A percentile compares a stretch with the other conserved stretches of the same genome.
phyloP scores from a whole-genome alignment of 35 echinoderm and acorn worm genomes.

The Antedon bifida region DNA sequence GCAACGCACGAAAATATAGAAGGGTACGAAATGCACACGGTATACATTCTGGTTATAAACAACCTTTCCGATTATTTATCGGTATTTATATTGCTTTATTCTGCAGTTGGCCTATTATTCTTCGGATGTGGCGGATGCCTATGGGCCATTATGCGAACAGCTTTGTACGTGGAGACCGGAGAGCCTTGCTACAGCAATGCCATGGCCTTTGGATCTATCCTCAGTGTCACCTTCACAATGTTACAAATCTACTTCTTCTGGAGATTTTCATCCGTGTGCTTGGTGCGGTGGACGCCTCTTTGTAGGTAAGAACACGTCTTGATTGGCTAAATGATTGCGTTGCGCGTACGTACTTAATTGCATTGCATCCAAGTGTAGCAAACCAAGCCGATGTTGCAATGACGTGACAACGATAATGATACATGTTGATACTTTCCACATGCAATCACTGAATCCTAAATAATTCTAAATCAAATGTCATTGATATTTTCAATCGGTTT shows the following conservation, averaged over 20 bases:
- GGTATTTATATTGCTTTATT: too few relatives aligned
- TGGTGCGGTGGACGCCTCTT: conserved; percentile 64
- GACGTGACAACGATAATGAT: too few relatives aligned
- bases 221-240: conserved; percentile 90
- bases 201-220: conserved; percentile 68
- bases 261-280: conserved; percentile 68
- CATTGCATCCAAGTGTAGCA: too few relatives aligned
- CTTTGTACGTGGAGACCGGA: conserved; percentile 65
- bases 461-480: too few relatives aligned
- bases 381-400: neutral
- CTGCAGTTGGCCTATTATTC: conserved; percentile 72
- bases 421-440: too few relatives aligned
- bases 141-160: conserved; percentile 80
- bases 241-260: conserved; percentile 93
- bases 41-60: too few relatives aligned
- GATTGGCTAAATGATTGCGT: neutral
- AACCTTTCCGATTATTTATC: too few relatives aligned
- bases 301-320: conserved; percentile 56
- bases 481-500: too few relatives aligned
- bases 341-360: neutral
- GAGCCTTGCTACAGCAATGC: conserved; percentile 45
- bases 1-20: too few relatives aligned
- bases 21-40: too few relatives aligned
- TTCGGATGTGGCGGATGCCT: conserved; percentile 68
- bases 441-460: too few relatives aligned